Percentiles rank a stretch among this genome's conserved stretches.
These are phyloP conservation scores for Aphelinus atriplicis DNA, from an alignment of 1,140 invertebrate genomes.

Conservation along the genomic window DNA sequence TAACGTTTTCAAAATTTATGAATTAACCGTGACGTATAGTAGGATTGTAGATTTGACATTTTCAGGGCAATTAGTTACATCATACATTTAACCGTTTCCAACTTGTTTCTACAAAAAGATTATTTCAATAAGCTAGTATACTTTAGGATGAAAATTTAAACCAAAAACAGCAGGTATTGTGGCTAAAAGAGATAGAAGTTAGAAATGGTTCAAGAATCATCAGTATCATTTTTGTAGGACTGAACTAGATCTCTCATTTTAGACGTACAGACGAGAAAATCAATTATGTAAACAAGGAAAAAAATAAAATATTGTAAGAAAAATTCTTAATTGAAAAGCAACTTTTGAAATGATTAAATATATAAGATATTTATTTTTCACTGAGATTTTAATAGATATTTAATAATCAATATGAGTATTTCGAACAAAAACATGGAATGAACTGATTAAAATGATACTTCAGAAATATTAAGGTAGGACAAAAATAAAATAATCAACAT, in stretches of 20 bases:
- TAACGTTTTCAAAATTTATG: not conserved
- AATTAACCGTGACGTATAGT: no score
- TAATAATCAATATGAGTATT: slow-evolving; percentile 25
- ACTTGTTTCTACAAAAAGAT: no score
- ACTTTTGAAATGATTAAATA: slow-evolving; percentile 21
- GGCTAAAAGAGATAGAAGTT: no score
- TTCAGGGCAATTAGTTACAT: not conserved
- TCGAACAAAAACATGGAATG: no score
- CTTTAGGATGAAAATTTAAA: no score
- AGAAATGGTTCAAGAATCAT: no score
- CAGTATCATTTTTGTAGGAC: no score
- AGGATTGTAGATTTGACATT: not conserved
- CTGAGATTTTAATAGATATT: slow-evolving; percentile 34
- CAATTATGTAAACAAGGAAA: not conserved
- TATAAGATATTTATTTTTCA: slow-evolving; percentile 39
- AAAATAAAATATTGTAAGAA: slow-evolving; percentile 4
- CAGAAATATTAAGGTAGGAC: not conserved
- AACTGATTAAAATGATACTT: no score
- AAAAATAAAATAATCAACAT: slow-evolving; percentile 20
- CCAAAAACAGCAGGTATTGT: no score
- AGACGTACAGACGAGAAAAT: not conserved
- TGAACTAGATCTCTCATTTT: no score
- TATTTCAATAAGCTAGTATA: no score
- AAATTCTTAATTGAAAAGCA: slow-evolving; percentile 23
- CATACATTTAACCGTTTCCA: no score